These are phyloP conservation scores for Euschistus heros DNA, from an alignment of 1,140 invertebrate genomes.

Conservation along the genomic window DNA sequence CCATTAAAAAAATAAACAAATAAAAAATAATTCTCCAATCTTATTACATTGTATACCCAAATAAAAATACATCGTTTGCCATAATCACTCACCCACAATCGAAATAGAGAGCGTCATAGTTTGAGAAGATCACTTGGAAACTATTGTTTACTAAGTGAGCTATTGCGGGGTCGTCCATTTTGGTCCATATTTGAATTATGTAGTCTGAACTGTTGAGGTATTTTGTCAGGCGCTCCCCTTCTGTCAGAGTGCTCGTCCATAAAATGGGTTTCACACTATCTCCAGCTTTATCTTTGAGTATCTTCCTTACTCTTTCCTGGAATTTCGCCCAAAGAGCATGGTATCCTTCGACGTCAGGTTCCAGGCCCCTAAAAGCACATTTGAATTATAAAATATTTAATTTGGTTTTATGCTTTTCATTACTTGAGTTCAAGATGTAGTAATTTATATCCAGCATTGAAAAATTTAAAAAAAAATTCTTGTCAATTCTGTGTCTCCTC, in stretches of 20 bases:
- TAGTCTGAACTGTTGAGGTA: constrained; percentile 60
- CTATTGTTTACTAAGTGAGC: constrained; percentile 51
- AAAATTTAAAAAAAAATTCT: no score
- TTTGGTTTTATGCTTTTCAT: no score
- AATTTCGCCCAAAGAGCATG: constrained; percentile 66
- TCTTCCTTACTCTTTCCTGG: constrained; percentile 26
- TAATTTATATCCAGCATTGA: no score
- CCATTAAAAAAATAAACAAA: no score
- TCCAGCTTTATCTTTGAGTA: constrained; percentile 33
- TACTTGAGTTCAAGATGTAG: no score
- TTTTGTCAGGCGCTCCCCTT: constrained; percentile 48
- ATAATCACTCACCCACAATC: constrained; percentile 67
- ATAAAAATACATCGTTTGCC: neutral
- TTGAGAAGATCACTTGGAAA: constrained; percentile 66
- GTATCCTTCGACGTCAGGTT: constrained; percentile 47
- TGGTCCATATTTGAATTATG: constrained; percentile 73
- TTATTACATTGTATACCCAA: no score
- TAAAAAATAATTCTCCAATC: no score
- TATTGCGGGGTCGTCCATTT: constrained; percentile 48
- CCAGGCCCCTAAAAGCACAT: constrained; percentile 36
- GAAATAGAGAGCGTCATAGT: constrained; percentile 69
- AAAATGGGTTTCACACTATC: constrained; percentile 53
- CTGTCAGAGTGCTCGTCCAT: constrained; percentile 74
- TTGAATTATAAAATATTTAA: no score
- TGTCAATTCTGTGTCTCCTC: no score